A percentile compares a stretch with the other conserved stretches of the same genome.
phyloP scores from a whole-genome alignment of 2,797 vertebrate genomes.

The Sebastes trivittatus region DNA sequence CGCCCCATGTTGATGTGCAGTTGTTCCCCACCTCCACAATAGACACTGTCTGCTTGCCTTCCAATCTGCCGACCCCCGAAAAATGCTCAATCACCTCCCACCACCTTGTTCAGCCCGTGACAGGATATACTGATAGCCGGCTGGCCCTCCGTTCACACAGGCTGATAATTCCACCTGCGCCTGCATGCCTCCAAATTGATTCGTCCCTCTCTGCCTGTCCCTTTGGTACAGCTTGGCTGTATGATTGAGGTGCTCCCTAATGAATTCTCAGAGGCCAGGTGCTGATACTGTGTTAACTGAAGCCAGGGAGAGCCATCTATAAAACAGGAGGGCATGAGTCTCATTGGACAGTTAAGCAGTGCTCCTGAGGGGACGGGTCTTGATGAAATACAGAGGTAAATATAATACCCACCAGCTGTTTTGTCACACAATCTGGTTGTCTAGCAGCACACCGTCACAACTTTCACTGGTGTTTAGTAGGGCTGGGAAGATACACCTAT shows the following conservation, averaged over 20 bases:
- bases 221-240: conserved; percentile 52
- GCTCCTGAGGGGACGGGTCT: conserved; percentile 9
- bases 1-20: neutral
- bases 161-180: conserved; percentile 58
- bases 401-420: conserved; percentile 38
- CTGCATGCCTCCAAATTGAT: conserved; percentile 66
- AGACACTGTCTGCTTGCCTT: conserved; percentile 31
- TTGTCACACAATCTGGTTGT: neutral
- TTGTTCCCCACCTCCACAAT: conserved; percentile 19
- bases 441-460: neutral
- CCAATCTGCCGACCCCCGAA: conserved; percentile 12
- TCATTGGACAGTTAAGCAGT: conserved; percentile 25
- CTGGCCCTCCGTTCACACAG: conserved; percentile 6
- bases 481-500: too few species aligned
- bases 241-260: conserved; percentile 70
- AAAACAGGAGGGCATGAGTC: conserved; percentile 40
- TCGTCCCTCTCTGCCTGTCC: conserved; percentile 52
- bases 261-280: conserved; percentile 63
- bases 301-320: conserved; percentile 46
- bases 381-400: conserved; percentile 37
- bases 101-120: conserved; percentile 36
- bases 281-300: conserved; percentile 50
- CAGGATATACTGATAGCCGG: conserved; percentile 31
- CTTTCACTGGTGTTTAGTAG: neutral
- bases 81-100: conserved; percentile 42